Evolutionary conservation across 1,140 invertebrate species (phyloP).

Genomic region (Frieseomelitta varia): DNA sequence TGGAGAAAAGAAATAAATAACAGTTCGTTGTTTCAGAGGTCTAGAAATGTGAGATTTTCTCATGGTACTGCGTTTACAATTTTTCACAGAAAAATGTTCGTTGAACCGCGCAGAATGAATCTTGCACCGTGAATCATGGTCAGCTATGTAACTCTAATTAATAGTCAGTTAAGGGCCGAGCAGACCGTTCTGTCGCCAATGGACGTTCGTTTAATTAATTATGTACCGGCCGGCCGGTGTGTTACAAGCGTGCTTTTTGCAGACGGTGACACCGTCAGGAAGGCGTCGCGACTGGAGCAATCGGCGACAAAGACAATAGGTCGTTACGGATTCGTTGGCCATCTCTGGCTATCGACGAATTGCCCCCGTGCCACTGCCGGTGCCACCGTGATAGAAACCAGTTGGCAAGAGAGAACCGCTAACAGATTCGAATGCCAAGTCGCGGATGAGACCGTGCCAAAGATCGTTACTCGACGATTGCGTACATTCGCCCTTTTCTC

Average conservation of each 20-base stretch:
- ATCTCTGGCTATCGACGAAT: constrained; percentile 30
- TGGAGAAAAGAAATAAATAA: too few relatives aligned
- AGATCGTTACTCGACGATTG: background rate
- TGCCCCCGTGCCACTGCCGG: constrained; percentile 39
- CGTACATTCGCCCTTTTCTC: background rate
- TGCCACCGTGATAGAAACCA: constrained; percentile 61
- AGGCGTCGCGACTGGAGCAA: constrained; percentile 59
- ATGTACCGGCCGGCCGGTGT: constrained; percentile 56
- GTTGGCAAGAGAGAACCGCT: constrained; percentile 62
- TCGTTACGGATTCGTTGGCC: constrained; percentile 61
- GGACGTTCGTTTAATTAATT: constrained; percentile 73
- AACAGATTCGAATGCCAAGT: constrained; percentile 40
- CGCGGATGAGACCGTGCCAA: constrained; percentile 9
- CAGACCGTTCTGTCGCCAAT: constrained; percentile 60
- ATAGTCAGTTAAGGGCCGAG: constrained; percentile 66
- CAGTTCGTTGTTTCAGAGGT: too few relatives aligned
- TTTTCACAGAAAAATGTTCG: background rate
- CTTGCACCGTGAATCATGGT: constrained; percentile 33
- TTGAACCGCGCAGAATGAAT: background rate
- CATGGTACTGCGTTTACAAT: too few relatives aligned
- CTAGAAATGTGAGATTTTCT: too few relatives aligned
- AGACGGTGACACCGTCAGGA: constrained; percentile 61
- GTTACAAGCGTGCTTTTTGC: constrained; percentile 59
- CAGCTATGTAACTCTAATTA: constrained; percentile 71
- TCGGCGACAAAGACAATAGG: constrained; percentile 57